A percentile compares a stretch with the other conserved stretches of the same genome.
Evolutionary conservation across 2,113 vertebrate genomes (phyloP).

Genomic region (Colius striatus): DNA sequence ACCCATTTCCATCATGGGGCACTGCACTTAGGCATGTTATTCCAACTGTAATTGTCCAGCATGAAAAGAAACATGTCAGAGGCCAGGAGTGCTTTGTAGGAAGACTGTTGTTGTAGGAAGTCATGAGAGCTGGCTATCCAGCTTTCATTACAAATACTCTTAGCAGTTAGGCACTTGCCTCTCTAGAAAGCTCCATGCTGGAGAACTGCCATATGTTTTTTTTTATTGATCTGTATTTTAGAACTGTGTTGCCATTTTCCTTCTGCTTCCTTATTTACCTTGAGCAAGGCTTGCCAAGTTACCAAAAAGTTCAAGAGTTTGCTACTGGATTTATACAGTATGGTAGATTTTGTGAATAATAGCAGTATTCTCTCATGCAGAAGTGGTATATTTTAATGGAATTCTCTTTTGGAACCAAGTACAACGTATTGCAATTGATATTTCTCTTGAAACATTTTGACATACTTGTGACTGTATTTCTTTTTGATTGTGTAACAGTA

Average conservation of each 20-base stretch:
- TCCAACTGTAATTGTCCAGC: not conserved
- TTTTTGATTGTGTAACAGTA: constrained; percentile 72
- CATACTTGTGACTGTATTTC: constrained; percentile 69
- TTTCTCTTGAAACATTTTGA: constrained; percentile 64
- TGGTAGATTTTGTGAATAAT: constrained; percentile 68
- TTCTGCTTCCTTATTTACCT: constrained; percentile 64
- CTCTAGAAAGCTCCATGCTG: not conserved
- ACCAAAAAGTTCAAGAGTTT: constrained; percentile 57
- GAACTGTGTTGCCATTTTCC: not conserved
- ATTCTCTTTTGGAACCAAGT: constrained; percentile 72
- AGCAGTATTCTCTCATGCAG: constrained; percentile 68
- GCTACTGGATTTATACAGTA: constrained; percentile 62
- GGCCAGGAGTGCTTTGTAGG: not conserved
- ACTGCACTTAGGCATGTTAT: not conserved
- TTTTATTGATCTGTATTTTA: not conserved
- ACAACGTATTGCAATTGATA: constrained; percentile 53
- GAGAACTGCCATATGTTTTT: not conserved
- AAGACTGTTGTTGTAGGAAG: not conserved
- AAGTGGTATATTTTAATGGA: constrained; percentile 70
- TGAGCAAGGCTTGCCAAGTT: constrained; percentile 47
- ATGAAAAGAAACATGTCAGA: not conserved
- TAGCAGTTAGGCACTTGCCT: not conserved
- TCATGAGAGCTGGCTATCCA: not conserved
- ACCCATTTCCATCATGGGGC: not conserved
- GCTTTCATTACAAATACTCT: not conserved